A percentile compares a stretch with the other conserved stretches of the same genome.
phyloP scores from a whole-genome alignment of 2,888 invertebrate genomes.

The Gortyna flavago region DNA sequence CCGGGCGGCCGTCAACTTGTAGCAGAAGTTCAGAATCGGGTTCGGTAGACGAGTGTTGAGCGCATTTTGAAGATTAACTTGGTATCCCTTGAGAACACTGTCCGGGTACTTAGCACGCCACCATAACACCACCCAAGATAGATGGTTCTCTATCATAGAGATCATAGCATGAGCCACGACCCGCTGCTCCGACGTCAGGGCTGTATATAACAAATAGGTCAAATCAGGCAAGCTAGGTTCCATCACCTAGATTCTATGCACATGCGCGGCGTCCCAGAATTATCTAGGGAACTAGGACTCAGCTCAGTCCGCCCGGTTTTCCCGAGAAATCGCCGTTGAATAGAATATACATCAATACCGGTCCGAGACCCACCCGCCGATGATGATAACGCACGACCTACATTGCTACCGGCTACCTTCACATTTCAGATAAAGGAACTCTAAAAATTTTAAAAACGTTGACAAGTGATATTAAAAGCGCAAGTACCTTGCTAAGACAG shows the following conservation, averaged over 20 bases:
- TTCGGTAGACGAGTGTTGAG: constrained; percentile 96
- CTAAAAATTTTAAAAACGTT: neutral
- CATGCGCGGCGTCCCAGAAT: constrained; percentile 78
- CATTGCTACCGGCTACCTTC: neutral
- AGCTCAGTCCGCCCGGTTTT: constrained; percentile 66
- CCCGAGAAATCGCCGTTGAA: neutral
- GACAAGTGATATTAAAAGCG: neutral
- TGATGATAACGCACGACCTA: constrained; percentile 24
- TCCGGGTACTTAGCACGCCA: constrained; percentile 98
- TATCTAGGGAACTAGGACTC: constrained; percentile 68
- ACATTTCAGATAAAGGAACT: neutral
- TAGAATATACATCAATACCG: constrained; percentile 28
- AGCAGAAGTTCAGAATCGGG: constrained; percentile 96
- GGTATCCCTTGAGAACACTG: constrained; percentile 96
- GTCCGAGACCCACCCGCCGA: neutral
- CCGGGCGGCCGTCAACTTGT: constrained; percentile 96
- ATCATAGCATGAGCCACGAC: constrained; percentile 97
- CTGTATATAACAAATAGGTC: constrained; percentile 78
- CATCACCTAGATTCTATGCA: constrained; percentile 68
- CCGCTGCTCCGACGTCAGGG: constrained; percentile 95
- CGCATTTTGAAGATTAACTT: constrained; percentile 96
- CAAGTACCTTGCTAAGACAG: neutral
- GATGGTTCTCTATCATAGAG: constrained; percentile 98
- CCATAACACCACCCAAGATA: constrained; percentile 97
- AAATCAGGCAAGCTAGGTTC: constrained; percentile 51